phyloP scores from a whole-genome alignment of 2,797 vertebrate species.

The Sebastes cheni region DNA sequence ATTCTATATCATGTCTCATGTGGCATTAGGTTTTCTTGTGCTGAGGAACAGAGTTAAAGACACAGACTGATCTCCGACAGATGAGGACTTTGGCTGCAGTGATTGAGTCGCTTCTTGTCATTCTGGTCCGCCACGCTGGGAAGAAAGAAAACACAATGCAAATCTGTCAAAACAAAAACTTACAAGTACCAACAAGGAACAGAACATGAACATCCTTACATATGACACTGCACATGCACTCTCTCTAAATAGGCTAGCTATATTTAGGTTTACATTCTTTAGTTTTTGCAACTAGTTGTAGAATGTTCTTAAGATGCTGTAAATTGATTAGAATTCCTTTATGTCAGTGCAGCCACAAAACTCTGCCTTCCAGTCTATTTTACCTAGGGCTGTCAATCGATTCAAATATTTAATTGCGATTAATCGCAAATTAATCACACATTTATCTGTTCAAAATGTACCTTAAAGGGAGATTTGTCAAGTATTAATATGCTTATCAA shows the following conservation, averaged over 20 bases:
- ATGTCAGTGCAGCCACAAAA: background rate
- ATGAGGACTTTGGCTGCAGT: slow-evolving; percentile 57
- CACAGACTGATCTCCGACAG: slow-evolving; percentile 52
- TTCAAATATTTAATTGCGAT: too few species aligned
- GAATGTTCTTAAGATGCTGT: background rate
- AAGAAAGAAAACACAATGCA: slow-evolving; percentile 12
- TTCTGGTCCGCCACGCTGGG: slow-evolving; percentile 84
- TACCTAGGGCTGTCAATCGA: too few species aligned
- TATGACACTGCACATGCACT: background rate
- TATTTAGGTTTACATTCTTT: background rate
- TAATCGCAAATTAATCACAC: too few species aligned
- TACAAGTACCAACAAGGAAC: background rate
- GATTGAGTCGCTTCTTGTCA: slow-evolving; percentile 51
- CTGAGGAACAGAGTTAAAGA: slow-evolving; percentile 51
- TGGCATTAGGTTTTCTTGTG: slow-evolving; percentile 55
- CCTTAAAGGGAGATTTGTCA: too few species aligned
- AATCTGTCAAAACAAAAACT: background rate
- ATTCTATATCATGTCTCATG: slow-evolving; percentile 57
- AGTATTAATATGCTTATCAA: too few species aligned
- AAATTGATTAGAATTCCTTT: background rate
- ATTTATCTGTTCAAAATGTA: too few species aligned
- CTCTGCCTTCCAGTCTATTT: background rate
- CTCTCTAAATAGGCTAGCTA: too few species aligned
- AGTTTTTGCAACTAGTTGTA: background rate
- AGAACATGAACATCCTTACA: background rate